Evolutionary conservation across 2,888 invertebrate species (phyloP).

Genomic region (Adineta ricciae): DNA sequence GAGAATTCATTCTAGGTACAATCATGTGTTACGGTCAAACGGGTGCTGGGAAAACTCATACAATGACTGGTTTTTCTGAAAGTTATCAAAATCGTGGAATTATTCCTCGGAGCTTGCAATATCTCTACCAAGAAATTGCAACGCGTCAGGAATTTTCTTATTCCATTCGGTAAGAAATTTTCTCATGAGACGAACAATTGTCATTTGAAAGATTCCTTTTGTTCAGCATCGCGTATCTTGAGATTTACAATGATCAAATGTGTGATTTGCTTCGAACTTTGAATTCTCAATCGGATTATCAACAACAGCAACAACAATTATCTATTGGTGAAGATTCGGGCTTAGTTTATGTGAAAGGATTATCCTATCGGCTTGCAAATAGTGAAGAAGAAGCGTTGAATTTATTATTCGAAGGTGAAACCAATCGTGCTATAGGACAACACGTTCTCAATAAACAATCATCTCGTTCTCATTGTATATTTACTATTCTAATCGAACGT

Average conservation of each 20-base stretch:
- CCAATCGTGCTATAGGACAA: conserved; percentile 48
- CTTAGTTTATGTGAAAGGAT: conserved; percentile 45
- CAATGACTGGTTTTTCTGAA: conserved; percentile 50
- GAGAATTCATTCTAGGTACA: conserved; percentile 41
- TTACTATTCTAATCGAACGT: conserved; percentile 49
- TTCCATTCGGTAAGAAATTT: conserved; percentile 42
- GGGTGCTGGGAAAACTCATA: conserved; percentile 50
- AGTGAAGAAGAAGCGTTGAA: conserved; percentile 50
- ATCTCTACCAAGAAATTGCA: conserved; percentile 47
- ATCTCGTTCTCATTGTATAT: conserved; percentile 50
- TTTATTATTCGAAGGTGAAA: conserved; percentile 50
- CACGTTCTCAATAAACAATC: conserved; percentile 48
- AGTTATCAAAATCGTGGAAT: conserved; percentile 47
- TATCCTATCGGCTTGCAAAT: conserved; percentile 47
- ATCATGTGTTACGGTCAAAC: conserved; percentile 51
- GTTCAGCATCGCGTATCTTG: conserved; percentile 47
- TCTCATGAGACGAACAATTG: too few species aligned
- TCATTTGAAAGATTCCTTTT: too few species aligned
- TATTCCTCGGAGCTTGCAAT: conserved; percentile 47
- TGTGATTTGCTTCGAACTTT: conserved; percentile 46
- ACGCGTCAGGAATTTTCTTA: conserved; percentile 44
- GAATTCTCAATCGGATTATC: conserved; percentile 30
- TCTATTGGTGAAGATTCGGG: conserved; percentile 46
- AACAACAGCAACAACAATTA: background rate
- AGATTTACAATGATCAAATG: conserved; percentile 51